These are phyloP conservation scores for Protonemura montana DNA, from an alignment of 2,888 invertebrate species.

Conservation along the genomic window DNA sequence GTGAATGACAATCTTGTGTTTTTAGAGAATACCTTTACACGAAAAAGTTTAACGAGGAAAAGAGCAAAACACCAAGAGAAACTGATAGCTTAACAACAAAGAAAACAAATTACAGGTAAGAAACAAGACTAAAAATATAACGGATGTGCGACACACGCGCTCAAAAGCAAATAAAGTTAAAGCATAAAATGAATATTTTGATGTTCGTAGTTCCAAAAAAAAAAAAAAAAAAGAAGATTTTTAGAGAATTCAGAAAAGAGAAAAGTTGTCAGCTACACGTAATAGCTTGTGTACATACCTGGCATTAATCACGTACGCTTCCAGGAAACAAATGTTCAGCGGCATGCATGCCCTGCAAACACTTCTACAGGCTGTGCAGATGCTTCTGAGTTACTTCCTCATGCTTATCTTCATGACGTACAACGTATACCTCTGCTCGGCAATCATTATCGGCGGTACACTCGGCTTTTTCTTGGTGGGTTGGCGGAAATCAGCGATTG, in stretches of 20 bases:
- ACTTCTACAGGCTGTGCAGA: slow-evolving; percentile 60
- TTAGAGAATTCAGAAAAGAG: too few relatives aligned
- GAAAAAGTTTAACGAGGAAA: neutral
- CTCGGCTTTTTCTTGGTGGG: slow-evolving; percentile 63
- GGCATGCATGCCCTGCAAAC: slow-evolving; percentile 59
- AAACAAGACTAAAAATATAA: too few relatives aligned
- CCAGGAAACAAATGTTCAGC: slow-evolving; percentile 52
- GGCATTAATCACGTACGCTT: neutral
- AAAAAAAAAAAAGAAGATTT: too few relatives aligned
- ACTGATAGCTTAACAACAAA: neutral
- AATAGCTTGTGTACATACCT: too few relatives aligned
- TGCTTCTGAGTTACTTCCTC: slow-evolving; percentile 60
- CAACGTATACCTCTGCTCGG: slow-evolving; percentile 62
- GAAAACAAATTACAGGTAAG: neutral
- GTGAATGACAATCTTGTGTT: too few relatives aligned
- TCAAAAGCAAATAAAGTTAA: too few relatives aligned
- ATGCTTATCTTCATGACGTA: slow-evolving; percentile 66
- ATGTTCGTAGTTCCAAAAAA: too few relatives aligned
- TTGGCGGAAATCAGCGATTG: slow-evolving; percentile 55
- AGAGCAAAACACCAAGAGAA: neutral
- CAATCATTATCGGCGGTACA: slow-evolving; percentile 60
- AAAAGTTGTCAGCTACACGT: too few relatives aligned
- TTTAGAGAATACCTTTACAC: slow-evolving; percentile 18
- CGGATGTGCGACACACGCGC: too few relatives aligned
- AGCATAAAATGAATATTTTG: too few relatives aligned